Base-by-base conservation (phyloP, 1,140 invertebrate species). In the Caenorhabditis latens region DNA sequence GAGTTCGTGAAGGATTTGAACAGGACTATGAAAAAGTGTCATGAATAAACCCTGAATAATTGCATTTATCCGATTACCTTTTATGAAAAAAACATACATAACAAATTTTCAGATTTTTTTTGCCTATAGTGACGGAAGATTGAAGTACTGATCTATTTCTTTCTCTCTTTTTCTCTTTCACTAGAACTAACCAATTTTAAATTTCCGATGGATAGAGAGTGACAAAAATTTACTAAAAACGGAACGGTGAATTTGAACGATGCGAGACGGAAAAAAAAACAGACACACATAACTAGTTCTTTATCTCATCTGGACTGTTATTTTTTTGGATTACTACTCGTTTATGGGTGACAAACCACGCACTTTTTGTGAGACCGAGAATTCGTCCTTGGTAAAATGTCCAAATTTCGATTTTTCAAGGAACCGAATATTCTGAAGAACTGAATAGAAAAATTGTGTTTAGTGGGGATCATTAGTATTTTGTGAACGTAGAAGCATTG, bases 1-100 rank as follows among this genome's bases (percentile, higher is more conserved):
- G 57, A 50, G 57, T 24, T 58, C 46, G 40, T 57, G 8, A 16
- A 19, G 46, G 61, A 65, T 46, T 48, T 84, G 61, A 67, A 84
- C 57, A 67, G 50, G 14, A 48, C 13, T n/a, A 43, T n/a, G 82
- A 83, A 16, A 57, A 43, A 19, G 84, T 14, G 61, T 84, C 84
- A 85, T 85, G 67, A 65, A 85, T 85, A 85, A 85, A 71, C 84
- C 84, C 84, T 85, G 84, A 85, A 85, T 85, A 85, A 85, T 85
- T 85, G 84, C 84, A 85, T 67, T 85, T 71, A 67, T 65, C 84
- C 84, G 84, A 85, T 85, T 85, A 85, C 21, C 71, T 79, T 46
- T 11, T 16, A 7, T 5, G 21, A 79, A 79, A 79, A 48, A 79
- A 67, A 67, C 19, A 79, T 79, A 50, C 71, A 79, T 48, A 79